phyloP scores from a whole-genome alignment of 2,113 vertebrate species.

The Gallinago undulata region DNA sequence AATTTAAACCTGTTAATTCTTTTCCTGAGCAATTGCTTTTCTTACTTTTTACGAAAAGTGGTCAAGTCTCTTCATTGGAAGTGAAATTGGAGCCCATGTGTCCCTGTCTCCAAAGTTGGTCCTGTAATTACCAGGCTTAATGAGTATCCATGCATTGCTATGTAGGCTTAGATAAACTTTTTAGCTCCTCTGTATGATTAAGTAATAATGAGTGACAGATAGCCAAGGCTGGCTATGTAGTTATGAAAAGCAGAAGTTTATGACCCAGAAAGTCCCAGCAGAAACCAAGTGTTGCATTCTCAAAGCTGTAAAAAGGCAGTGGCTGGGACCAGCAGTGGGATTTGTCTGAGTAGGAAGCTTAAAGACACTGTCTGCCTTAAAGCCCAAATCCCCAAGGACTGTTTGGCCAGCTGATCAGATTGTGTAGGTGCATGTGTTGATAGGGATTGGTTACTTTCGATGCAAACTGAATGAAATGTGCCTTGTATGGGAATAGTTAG shows the following conservation, averaged over 20 bases:
- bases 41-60: neutral
- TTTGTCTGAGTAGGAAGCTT: neutral
- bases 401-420: neutral
- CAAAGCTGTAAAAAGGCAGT: neutral
- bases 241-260: neutral
- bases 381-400: neutral
- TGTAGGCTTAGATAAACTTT: neutral
- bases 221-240: neutral
- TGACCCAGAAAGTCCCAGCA: neutral
- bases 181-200: too few relatives aligned
- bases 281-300: neutral
- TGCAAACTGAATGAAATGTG: neutral
- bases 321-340: neutral
- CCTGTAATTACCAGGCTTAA: neutral
- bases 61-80: neutral
- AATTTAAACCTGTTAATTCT: neutral
- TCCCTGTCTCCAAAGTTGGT: neutral
- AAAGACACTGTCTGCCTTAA: neutral
- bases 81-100: fast-evolving
- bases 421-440: neutral
- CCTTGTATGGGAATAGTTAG: neutral
- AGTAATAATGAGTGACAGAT: neutral
- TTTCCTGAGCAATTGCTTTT: neutral
- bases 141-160: fast-evolving
- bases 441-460: neutral